A percentile compares a stretch with the other conserved stretches of the same genome.
phyloP scores from a whole-genome alignment of 2,888 invertebrate genomes.

The Eilema caniola region DNA sequence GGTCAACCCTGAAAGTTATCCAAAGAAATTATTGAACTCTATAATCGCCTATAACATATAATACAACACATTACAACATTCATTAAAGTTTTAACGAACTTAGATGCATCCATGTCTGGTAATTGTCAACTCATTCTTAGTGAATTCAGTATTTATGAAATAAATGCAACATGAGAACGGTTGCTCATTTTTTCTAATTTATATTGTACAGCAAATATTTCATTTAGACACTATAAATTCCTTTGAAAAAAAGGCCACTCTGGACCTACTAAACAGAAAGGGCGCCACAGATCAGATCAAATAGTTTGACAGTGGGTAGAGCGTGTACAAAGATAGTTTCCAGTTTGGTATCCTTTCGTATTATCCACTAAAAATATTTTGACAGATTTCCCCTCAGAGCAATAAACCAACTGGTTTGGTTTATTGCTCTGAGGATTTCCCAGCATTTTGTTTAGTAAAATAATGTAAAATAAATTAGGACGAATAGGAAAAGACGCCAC shows the following conservation, averaged over 20 bases:
- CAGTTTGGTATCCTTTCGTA: too few relatives aligned
- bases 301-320: too few relatives aligned
- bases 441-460: too few relatives aligned
- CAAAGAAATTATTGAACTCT: background rate
- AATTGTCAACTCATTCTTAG: slow-evolving; percentile 19
- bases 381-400: too few relatives aligned
- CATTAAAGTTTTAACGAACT: slow-evolving; percentile 30
- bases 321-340: too few relatives aligned
- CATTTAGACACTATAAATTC: background rate
- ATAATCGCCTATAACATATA: slow-evolving; percentile 8
- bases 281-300: too few relatives aligned
- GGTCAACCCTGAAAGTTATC: slow-evolving; percentile 66
- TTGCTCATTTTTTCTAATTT: background rate
- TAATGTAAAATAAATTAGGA: too few relatives aligned
- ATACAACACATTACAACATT: background rate
- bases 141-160: slow-evolving; percentile 12
- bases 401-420: too few relatives aligned
- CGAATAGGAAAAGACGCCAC: too few relatives aligned
- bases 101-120: slow-evolving; percentile 62
- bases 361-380: too few relatives aligned
- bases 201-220: slow-evolving; percentile 3
- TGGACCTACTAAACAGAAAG: too few relatives aligned
- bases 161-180: background rate
- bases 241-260: background rate
- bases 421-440: too few relatives aligned